Conservation (phyloP, 2,113 vertebrate species). For the Heloderma charlesbogerti region DNA sequence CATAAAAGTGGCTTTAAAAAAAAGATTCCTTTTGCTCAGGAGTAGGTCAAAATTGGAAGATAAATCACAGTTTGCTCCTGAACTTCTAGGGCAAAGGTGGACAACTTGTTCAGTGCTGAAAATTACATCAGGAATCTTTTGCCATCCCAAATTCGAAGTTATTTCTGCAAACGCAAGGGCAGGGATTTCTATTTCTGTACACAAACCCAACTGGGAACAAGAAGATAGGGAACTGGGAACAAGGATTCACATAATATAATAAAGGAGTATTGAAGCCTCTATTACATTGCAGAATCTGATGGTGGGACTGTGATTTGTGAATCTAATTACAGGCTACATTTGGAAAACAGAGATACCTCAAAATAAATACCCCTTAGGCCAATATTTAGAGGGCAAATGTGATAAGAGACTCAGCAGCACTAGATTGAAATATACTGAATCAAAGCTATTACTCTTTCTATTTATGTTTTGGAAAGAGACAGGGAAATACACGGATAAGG, state of each 20-base stretch:
- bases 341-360: background rate
- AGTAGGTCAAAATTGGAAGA: conserved; percentile 29
- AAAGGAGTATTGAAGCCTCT: background rate
- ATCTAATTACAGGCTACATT: background rate
- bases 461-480: too few relatives aligned
- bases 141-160: background rate
- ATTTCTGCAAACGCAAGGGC: background rate
- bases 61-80: background rate
- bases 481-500: too few relatives aligned
- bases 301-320: background rate
- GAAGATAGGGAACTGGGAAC: background rate
- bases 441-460: background rate
- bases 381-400: background rate
- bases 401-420: background rate
- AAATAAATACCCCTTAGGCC: background rate
- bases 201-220: background rate
- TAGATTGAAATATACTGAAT: background rate
- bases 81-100: background rate
- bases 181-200: background rate
- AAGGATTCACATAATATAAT: background rate
- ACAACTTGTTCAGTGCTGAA: background rate
- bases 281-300: background rate
- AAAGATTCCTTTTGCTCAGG: conserved; percentile 10
- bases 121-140: background rate
- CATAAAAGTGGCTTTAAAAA: conserved; percentile 3